A percentile compares a stretch with the other conserved stretches of the same genome.
phyloP scores from a whole-genome alignment of 2,113 vertebrate species.

The Ia io region DNA sequence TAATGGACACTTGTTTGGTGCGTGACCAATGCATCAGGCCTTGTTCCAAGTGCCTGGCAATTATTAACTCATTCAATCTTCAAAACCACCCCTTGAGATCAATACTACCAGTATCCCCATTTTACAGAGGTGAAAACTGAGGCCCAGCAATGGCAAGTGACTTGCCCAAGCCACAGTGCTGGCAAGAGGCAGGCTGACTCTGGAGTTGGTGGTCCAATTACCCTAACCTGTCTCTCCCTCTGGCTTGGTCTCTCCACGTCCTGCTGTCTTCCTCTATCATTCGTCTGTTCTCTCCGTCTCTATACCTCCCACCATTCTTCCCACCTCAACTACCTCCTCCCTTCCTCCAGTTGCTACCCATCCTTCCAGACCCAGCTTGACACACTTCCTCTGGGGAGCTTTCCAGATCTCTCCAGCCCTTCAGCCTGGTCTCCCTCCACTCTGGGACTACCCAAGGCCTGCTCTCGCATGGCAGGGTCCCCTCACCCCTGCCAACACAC shows the following conservation, averaged over 20 bases:
- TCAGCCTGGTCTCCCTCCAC: neutral
- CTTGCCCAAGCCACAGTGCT: neutral
- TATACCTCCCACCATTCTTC: neutral
- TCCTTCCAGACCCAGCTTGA: neutral
- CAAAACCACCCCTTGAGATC: fast-evolving
- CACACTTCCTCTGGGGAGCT: neutral
- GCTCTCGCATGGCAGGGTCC: neutral
- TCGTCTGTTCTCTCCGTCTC: neutral
- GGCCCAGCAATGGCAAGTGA: neutral
- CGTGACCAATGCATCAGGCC: neutral
- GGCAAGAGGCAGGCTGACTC: neutral
- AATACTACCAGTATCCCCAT: neutral
- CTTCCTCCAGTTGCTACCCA: neutral
- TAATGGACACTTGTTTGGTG: neutral
- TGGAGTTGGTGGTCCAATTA: neutral
- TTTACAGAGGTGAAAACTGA: neutral
- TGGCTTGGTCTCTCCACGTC: neutral
- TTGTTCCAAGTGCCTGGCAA: neutral
- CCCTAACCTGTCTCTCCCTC: neutral
- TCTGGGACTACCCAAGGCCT: neutral
- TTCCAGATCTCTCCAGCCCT: neutral
- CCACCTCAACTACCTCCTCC: neutral
- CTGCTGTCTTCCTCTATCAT: neutral
- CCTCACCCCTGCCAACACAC: neutral
- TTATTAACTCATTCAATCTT: neutral